Base-by-base conservation (phyloP, 2,113 vertebrate genomes). In the Heterocephalus glaber region DNA sequence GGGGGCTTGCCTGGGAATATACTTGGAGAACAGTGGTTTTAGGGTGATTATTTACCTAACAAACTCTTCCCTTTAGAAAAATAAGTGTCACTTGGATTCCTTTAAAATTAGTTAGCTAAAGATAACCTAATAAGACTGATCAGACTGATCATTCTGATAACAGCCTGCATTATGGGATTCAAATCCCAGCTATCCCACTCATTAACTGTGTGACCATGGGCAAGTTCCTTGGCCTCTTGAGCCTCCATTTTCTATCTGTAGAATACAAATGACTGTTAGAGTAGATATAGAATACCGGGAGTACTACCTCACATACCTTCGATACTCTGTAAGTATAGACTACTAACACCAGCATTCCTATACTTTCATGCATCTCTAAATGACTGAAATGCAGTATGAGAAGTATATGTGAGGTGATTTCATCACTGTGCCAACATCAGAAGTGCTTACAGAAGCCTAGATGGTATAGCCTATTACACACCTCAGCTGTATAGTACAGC, bases 41-140 rank as follows among this genome's bases (percentile, higher is more conserved):
- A 54, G 3, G 17, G 16, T 76, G 26, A 76, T 60, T 41, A 70
- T 60, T 86, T 66, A 52, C 41, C 17, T 95, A 86, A 89, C 13
- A 65, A 90, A 88, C 30, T 19, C 47, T 77, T 83, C 61, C 72
- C 33, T 74, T 92, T 38, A 88, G 68, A 88, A 96, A 95, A 89
- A 54, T 1, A 72, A 41, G 30, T 58, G 17, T 86, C 60, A 35
- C 13, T 41, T 86, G 16, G 33, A 63, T 61, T 83, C 20, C 19
- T 89, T 97, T 77, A 80, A 79, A 88, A 90, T 89, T 5, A 79
- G 41, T 92, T 88, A 61, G 68, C 8, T 95, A 95, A 89, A 90
- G 12, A 38, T 86, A 26, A 86, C 12, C 22, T 92, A 80, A 90
- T 90, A 20, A 56, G 60, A 54, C 17, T 66, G 84, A 88, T 30